phyloP scores from a whole-genome alignment of 2,888 invertebrate species.

The Automeris io region DNA sequence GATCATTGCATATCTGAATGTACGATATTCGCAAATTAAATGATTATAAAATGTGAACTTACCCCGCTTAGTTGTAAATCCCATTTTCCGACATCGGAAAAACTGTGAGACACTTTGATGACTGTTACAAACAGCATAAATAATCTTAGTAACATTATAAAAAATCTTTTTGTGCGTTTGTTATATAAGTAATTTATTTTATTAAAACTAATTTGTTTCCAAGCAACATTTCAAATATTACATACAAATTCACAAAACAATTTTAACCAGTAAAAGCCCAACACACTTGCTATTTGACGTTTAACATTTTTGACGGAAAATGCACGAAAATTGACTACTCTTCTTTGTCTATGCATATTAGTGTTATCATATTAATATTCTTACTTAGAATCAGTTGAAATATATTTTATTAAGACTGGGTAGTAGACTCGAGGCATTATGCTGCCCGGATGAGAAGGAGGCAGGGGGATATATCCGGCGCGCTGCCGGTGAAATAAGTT shows the following conservation, averaged over 20 bases:
- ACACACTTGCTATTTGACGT: background rate
- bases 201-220: slow-evolving; percentile 15
- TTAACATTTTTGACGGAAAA: slow-evolving; percentile 3
- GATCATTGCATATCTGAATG: too few relatives aligned
- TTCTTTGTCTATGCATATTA: too few relatives aligned
- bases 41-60: slow-evolving; percentile 20
- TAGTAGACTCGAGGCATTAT: too few relatives aligned
- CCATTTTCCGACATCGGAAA: slow-evolving; percentile 83
- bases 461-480: too few relatives aligned
- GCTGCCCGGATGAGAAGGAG: too few relatives aligned
- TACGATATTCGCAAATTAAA: too few relatives aligned
- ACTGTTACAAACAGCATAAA: slow-evolving; percentile 42
- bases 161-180: slow-evolving; percentile 2
- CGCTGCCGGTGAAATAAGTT: too few relatives aligned
- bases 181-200: slow-evolving; percentile 18
- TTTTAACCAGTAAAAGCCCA: slow-evolving; percentile 6
- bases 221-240: slow-evolving; percentile 29
- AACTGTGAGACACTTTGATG: slow-evolving; percentile 48
- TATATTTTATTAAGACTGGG: too few relatives aligned
- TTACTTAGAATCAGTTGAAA: too few relatives aligned
- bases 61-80: slow-evolving; percentile 78
- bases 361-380: background rate
- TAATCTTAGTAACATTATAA: slow-evolving; percentile 47
- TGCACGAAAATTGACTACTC: background rate
- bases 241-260: slow-evolving; percentile 18